phyloP scores from a whole-genome alignment of 2,797 vertebrate species.

The Martes flavigula region DNA sequence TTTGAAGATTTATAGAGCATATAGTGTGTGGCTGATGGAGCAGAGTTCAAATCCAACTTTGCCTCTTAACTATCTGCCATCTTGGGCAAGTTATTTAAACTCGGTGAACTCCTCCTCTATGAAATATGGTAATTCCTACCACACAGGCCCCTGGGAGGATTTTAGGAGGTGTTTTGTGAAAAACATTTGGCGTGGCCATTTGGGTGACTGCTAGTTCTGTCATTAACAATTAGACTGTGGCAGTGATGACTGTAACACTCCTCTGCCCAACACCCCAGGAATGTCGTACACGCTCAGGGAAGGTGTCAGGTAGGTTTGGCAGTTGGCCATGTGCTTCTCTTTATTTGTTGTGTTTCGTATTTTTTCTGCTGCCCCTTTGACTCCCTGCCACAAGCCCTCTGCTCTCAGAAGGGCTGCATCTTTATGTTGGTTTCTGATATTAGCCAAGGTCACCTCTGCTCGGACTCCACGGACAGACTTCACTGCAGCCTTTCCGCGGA shows the following conservation, averaged over 20 bases:
- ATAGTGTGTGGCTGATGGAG: background rate
- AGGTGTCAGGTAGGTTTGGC: background rate
- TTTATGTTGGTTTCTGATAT: constrained; percentile 71
- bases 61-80: background rate
- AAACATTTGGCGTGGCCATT: background rate
- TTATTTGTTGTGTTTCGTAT: background rate
- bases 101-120: background rate
- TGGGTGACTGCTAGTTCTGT: background rate
- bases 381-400: background rate
- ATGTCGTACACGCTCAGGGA: background rate
- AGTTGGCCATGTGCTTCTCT: background rate
- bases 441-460: constrained; percentile 69
- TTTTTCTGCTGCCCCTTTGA: constrained; percentile 7
- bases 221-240: background rate
- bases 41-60: background rate
- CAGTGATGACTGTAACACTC: background rate
- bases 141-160: background rate
- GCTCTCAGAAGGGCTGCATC: constrained; percentile 9
- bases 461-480: constrained; percentile 34
- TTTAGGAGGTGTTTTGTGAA: background rate
- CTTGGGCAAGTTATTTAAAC: background rate
- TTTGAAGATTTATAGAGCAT: background rate
- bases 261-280: background rate
- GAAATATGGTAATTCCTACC: background rate
- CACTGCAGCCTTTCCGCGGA: constrained; percentile 65